Conservation (phyloP, 2,113 vertebrate species). For the Gymnogyps californianus region DNA sequence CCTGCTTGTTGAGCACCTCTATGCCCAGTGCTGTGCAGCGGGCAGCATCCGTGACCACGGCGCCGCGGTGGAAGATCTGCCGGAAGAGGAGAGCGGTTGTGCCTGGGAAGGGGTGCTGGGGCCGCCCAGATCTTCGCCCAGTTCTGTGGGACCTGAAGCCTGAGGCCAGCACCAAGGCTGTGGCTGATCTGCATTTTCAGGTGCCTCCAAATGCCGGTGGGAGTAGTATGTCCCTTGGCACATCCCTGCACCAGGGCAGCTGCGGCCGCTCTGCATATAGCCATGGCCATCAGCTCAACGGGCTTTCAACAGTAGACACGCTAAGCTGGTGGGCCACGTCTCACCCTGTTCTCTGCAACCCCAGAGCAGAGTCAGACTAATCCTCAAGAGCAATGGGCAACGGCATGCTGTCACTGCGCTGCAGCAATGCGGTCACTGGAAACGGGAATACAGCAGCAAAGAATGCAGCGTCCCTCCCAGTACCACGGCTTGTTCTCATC, state of each 20-base stretch:
- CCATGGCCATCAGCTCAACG: neutral
- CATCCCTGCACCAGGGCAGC: accelerated
- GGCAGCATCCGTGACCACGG: conserved; percentile 89
- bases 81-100: neutral
- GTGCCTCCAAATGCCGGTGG: neutral
- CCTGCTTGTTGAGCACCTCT: conserved; percentile 81
- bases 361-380: neutral
- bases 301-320: neutral
- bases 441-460: neutral
- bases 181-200: neutral
- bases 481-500: neutral
- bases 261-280: neutral
- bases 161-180: accelerated
- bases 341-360: neutral
- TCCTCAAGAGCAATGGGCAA: neutral
- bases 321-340: accelerated
- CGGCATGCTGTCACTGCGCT: accelerated
- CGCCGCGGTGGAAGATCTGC: conserved; percentile 89
- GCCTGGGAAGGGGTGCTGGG: neutral
- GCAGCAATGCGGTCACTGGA: neutral
- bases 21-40: conserved; percentile 89
- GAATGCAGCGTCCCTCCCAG: neutral
- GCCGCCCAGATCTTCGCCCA: neutral
- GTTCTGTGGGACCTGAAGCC: neutral
- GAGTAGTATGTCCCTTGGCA: accelerated